Evolutionary conservation across 2,113 vertebrate genomes (phyloP), one percentile per base, ranked within the genome.

Genomic region (Stomatorhinus ivindoensis): DNA sequence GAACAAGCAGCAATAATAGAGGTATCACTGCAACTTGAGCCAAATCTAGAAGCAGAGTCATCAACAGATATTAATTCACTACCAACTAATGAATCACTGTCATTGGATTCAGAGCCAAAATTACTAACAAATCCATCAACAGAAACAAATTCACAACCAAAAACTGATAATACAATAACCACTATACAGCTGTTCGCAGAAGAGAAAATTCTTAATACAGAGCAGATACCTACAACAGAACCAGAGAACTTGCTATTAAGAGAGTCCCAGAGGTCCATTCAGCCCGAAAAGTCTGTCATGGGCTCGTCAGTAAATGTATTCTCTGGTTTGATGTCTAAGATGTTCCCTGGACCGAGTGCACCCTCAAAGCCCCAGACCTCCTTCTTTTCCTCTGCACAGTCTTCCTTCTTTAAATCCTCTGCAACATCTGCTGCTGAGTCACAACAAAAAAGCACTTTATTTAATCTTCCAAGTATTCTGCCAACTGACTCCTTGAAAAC

Each of bases 321-420:
- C 95, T 98, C 97, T 91, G 97, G 97, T 39, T 98, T 99, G 87
- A 96, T 99, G 95, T 97, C 97, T 61, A 99, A 95, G 93, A 93
- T 99, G 94, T 97, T 97, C 92, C 96, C 97, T 89, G 92, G 93
- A 9, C 92, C 95, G 88, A 95, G 82, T 93, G 92, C 95, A 73
- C 93, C 96, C 5, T 96, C 94, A 80, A 98, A 97, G 95, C 92
- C 96, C 1, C 90, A 93, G 91, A 88, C 96, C 42, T 95, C 95
- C 88, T 95, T 93, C 92, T 96, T 98, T 91, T 98, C 97, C 92
- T 94, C 94, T 89, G 93, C 97, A 44, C 94, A 95, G 76, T 91
- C 94, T 90, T 93, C 96, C 21, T 91, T 96, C 87, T 96, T 96
- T 92, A 95, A 93, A 53, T 93, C 95, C 47, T 92, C 93, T 5